A percentile compares a stretch with the other conserved stretches of the same genome.
phyloP scores from a whole-genome alignment of 1,140 invertebrate genomes.

The Hirudo medicinalis region DNA sequence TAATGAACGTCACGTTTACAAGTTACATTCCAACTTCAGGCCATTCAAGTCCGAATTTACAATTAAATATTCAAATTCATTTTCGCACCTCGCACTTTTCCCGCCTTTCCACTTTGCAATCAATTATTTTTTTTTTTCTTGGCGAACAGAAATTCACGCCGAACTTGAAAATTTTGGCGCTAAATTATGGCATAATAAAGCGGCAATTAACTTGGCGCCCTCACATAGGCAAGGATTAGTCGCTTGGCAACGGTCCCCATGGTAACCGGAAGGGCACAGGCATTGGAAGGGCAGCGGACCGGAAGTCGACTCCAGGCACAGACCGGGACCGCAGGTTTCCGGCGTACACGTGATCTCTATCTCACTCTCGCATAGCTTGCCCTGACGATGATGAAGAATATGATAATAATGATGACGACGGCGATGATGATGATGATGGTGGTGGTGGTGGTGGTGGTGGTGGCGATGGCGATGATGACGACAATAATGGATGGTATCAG shows the following conservation, averaged over 20 bases:
- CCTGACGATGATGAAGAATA: conserved; percentile 13
- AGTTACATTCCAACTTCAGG: no score
- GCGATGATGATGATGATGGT: not conserved
- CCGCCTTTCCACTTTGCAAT: no score
- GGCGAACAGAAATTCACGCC: no score
- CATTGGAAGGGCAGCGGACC: conserved; percentile 13
- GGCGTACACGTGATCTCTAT: conserved; percentile 16
- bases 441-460: not conserved
- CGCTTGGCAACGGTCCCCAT: conserved; percentile 16
- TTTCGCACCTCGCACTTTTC: no score
- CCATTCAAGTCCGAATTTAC: no score
- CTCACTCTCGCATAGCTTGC: conserved; percentile 7
- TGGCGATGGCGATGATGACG: not conserved
- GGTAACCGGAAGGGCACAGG: conserved; percentile 19
- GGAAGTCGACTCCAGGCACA: conserved; percentile 18
- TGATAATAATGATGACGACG: not conserved
- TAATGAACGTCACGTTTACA: no score
- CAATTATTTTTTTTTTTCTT: no score
- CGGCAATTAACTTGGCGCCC: no score
- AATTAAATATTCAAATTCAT: no score
- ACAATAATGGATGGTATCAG: not conserved
- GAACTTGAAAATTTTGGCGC: no score
- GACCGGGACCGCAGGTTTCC: conserved; percentile 19
- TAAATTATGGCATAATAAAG: no score
- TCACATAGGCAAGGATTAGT: conserved; percentile 21